Evolutionary conservation across 2,888 invertebrate genomes (phyloP).

Genomic region (Diloba caeruleocephala): DNA sequence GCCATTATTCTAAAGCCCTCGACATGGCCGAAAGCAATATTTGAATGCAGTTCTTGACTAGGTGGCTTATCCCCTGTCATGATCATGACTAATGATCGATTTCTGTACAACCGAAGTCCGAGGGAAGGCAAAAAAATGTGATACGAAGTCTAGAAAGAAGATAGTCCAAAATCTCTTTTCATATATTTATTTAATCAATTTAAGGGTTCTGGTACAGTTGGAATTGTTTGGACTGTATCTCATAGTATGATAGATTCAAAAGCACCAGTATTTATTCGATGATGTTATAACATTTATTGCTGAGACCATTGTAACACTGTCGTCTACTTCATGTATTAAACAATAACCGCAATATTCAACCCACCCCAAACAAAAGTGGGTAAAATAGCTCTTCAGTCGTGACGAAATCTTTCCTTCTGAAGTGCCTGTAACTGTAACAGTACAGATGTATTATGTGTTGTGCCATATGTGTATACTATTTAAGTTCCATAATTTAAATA

Average conservation of each 20-base stretch:
- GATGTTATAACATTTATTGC: conserved; percentile 10
- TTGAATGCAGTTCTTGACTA: conserved; percentile 44
- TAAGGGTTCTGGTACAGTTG: conserved; percentile 19
- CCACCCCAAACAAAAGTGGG: not conserved
- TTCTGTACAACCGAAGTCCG: conserved; percentile 19
- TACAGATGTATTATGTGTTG: conserved; percentile 63
- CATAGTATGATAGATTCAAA: conserved; percentile 13
- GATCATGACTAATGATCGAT: conserved; percentile 58
- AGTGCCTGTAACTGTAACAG: conserved; percentile 78
- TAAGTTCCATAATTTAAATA: conserved; percentile 54
- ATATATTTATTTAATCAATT: conserved; percentile 24
- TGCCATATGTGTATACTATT: conserved; percentile 67
- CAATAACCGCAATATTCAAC: conserved; percentile 2
- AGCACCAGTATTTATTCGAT: conserved; percentile 10
- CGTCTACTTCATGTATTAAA: conserved; percentile 1
- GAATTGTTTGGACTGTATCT: conserved; percentile 7
- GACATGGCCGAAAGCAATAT: conserved; percentile 52
- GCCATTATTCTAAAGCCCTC: conserved; percentile 37
- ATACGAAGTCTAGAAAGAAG: conserved; percentile 2
- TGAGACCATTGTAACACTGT: conserved; percentile 7
- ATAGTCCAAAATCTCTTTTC: conserved; percentile 16
- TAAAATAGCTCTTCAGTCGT: conserved; percentile 49
- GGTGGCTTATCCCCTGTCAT: conserved; percentile 36
- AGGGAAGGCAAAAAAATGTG: conserved; percentile 5
- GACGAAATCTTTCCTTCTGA: conserved; percentile 52